Percentiles rank a stretch among this genome's conserved stretches.
Evolutionary conservation across 2,888 invertebrate genomes (phyloP).

Genomic region (Saturnia japonica): DNA sequence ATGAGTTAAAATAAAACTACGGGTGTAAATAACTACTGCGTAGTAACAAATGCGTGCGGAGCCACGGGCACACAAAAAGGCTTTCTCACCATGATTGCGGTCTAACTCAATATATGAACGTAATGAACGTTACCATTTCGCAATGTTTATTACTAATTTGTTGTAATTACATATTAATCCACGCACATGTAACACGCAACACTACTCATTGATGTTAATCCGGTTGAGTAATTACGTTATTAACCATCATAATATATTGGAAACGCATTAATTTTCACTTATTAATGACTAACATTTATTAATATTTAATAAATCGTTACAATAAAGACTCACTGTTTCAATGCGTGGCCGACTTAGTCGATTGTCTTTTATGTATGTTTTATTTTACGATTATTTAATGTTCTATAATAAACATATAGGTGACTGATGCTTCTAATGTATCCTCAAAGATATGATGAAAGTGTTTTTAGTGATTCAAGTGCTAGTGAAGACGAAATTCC

Average conservation of each 20-base stretch:
- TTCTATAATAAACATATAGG: background rate
- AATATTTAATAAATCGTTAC: background rate
- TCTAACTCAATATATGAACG: background rate
- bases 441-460: conserved; percentile 10
- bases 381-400: background rate
- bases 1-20: no score
- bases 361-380: background rate
- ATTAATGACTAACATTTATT: conserved; percentile 4
- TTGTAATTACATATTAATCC: background rate
- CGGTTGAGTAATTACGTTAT: background rate
- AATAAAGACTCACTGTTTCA: background rate
- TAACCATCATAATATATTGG: background rate
- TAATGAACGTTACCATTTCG: background rate
- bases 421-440: background rate
- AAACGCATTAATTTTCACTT: conserved; percentile 2
- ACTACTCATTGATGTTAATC: background rate
- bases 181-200: background rate
- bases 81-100: background rate
- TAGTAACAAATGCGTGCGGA: no score
- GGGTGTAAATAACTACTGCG: no score
- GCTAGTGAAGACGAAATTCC: conserved; percentile 36
- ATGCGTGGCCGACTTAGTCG: background rate
- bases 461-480: conserved; percentile 33
- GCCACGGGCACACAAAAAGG: no score
- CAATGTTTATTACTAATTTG: background rate